Conservation (phyloP, 2,888 invertebrate genomes). For the Catocala sponsa region DNA sequence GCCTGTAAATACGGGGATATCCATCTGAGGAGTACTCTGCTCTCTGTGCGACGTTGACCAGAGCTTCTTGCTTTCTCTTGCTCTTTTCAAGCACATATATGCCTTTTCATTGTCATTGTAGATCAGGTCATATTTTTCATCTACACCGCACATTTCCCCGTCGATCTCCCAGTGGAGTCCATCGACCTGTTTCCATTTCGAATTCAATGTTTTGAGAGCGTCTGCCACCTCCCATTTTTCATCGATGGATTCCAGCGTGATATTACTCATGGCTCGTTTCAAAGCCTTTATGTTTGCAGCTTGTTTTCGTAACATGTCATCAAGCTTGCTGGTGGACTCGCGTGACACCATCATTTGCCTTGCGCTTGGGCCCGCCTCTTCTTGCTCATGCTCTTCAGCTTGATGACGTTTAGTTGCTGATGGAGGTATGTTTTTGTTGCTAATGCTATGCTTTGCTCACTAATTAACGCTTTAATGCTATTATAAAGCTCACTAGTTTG, state of each 20-base stretch:
- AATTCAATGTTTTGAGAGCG: neutral
- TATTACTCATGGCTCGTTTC: neutral
- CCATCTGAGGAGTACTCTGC: neutral
- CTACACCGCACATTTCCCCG: neutral
- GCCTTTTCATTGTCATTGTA: neutral
- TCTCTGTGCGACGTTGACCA: neutral
- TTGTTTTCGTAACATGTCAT: neutral
- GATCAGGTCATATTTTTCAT: neutral
- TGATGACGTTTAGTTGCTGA: neutral
- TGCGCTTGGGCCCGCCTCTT: neutral
- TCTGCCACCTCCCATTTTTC: neutral
- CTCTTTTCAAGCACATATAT: neutral
- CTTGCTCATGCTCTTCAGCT: neutral
- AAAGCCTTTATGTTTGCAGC: neutral
- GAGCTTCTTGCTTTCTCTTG: neutral
- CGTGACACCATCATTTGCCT: neutral
- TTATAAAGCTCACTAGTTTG: neutral
- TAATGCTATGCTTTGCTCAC: too few species aligned
- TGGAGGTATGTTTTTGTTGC: neutral
- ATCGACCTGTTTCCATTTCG: neutral
- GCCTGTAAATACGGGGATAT: neutral
- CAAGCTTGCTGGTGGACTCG: too few species aligned
- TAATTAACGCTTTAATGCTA: too few species aligned
- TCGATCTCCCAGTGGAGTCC: neutral
- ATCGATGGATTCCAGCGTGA: neutral